phyloP scores from a whole-genome alignment of 2,113 vertebrate species.

The Lontra canadensis region DNA sequence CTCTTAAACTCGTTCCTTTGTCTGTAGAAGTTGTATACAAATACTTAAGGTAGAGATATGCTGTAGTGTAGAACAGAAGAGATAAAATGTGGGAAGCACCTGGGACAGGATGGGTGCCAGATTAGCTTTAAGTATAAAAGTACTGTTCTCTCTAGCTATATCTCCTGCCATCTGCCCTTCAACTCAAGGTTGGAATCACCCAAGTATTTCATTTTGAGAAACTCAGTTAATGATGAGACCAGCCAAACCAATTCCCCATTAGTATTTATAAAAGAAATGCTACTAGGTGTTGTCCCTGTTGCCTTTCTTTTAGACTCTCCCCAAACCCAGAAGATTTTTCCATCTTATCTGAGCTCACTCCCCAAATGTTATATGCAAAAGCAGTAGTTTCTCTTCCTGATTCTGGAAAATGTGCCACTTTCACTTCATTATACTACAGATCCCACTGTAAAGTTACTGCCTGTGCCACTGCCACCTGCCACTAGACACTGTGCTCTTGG shows the following conservation, averaged over 20 bases:
- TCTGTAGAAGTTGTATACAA: not conserved
- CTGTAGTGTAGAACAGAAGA: not conserved
- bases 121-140: not conserved
- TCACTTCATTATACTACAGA: not conserved
- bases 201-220: not conserved
- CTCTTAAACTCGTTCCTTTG: not conserved
- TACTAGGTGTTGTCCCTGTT: not conserved
- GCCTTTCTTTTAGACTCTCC: not conserved
- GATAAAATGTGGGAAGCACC: not conserved
- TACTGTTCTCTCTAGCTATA: not conserved
- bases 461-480: rapidly evolving
- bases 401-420: not conserved
- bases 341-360: not conserved
- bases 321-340: not conserved
- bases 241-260: not conserved
- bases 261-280: not conserved
- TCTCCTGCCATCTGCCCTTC: not conserved
- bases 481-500: not conserved
- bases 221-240: not conserved
- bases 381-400: not conserved
- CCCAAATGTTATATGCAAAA: not conserved
- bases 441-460: not conserved
- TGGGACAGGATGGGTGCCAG: not conserved
- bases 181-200: not conserved
- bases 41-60: not conserved